phyloP scores from a whole-genome alignment of 1,140 invertebrate genomes.

The Battus philenor region DNA sequence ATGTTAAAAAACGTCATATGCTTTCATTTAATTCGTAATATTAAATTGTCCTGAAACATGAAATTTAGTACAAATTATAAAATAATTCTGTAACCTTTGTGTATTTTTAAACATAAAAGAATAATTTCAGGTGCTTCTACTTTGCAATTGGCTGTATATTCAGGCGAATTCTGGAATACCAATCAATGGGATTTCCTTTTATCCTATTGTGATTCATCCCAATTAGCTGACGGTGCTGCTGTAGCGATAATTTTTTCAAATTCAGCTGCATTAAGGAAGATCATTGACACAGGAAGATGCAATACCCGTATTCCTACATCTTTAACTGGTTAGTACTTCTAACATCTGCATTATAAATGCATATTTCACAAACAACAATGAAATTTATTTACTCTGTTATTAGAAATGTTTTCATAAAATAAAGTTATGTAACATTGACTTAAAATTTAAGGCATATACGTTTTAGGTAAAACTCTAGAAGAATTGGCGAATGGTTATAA shows the following conservation, averaged over 20 bases:
- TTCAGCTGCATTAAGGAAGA: constrained; percentile 47
- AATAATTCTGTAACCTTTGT: too few species aligned
- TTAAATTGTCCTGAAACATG: too few species aligned
- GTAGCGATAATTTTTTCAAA: constrained; percentile 64
- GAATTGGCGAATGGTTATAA: constrained; percentile 59
- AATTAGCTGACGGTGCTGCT: constrained; percentile 62
- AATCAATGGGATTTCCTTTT: constrained; percentile 55
- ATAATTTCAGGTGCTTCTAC: constrained; percentile 55
- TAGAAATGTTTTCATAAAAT: not conserved
- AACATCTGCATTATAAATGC: not conserved
- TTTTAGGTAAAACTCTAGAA: constrained; percentile 59
- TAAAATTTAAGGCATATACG: not conserved
- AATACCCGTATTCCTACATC: constrained; percentile 61
- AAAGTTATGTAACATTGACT: not conserved
- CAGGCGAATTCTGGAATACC: constrained; percentile 48
- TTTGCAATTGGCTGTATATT: constrained; percentile 65
- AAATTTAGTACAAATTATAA: too few species aligned
- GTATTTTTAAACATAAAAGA: too few species aligned
- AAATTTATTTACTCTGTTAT: not conserved
- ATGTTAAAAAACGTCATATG: not conserved
- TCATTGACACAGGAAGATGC: constrained; percentile 55
- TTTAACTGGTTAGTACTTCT: constrained; percentile 46
- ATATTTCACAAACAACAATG: not conserved
- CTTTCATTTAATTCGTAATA: not conserved
- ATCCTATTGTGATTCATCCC: constrained; percentile 62